These are phyloP conservation scores for Coregonus ussuriensis DNA, from an alignment of 2,797 vertebrate species.

Conservation along the genomic window DNA sequence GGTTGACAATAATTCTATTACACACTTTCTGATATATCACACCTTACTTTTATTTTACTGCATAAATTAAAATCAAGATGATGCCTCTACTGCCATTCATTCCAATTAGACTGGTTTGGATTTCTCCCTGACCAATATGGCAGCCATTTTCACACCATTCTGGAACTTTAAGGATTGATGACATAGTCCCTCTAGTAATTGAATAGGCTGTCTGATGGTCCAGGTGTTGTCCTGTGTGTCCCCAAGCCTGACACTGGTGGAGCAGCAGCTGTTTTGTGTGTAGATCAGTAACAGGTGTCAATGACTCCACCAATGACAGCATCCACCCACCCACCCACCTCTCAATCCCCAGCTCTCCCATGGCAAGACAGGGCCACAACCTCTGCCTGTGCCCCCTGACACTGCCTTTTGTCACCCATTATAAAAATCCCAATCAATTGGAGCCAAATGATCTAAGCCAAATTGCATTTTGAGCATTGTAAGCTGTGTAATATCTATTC, in stretches of 20 bases:
- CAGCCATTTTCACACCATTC: too few species aligned
- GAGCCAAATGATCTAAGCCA: conserved; percentile 94
- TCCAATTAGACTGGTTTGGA: background rate
- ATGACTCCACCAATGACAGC: conserved; percentile 20
- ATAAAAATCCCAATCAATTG: conserved; percentile 97
- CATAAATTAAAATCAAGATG: too few species aligned
- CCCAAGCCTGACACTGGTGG: background rate
- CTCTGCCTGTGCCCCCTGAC: conserved; percentile 73
- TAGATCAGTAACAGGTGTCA: conserved; percentile 52
- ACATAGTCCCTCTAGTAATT: too few species aligned
- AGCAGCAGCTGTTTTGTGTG: conserved; percentile 17
- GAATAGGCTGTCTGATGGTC: too few species aligned
- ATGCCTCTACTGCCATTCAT: too few species aligned
- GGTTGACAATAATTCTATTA: too few species aligned
- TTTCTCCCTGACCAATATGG: background rate
- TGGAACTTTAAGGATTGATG: too few species aligned
- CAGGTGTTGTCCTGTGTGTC: background rate
- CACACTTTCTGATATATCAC: too few species aligned
- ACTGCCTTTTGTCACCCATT: conserved; percentile 87
- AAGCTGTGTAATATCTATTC: conserved; percentile 99
- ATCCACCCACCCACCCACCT: conserved; percentile 53
- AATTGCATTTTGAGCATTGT: conserved; percentile 97
- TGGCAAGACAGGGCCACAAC: conserved; percentile 82
- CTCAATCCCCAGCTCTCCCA: conserved; percentile 85
- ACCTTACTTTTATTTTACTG: too few species aligned